Base-by-base conservation (phyloP, 2,113 vertebrate species). In the Trichechus manatus region DNA sequence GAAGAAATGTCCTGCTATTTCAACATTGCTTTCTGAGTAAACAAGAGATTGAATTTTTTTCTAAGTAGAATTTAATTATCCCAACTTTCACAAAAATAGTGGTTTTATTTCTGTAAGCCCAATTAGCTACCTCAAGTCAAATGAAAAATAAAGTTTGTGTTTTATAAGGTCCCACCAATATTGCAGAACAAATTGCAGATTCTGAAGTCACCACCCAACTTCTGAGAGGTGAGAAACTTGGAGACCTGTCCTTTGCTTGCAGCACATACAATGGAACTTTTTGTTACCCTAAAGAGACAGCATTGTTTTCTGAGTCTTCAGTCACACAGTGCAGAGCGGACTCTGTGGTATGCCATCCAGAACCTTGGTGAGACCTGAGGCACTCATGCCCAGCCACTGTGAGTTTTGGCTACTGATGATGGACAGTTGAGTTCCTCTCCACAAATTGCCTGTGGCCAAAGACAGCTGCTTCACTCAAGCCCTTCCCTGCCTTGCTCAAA, bases 41-140 rank as follows among this genome's bases (percentile, higher is more conserved):
- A 77, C 14, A 50, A 66, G n/a, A 25, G 33, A 36, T 42, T 27
- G 9, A 7, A 9, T 14, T 80, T n/a, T n/a, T 56, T 90, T 20
- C 59, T 63, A 79, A 91, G 63, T 33, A 66, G 4, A 80, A n/a
- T 39, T 78, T 74, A 88, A 68, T 92, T 53, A 70, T 63, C 36
- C 42, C 10, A 87, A 81, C n/a, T 80, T 94, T 70, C 22, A 81
- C 27, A 47, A 63, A 61, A 84, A 74, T 3, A 3, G 33, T 47
- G 47, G 4, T 17, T n/a, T 93, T 75, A 42, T 83, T 44, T 77
- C n/a, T 70, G 4, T 74, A 83, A 84, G 29, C 17, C 7, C 87
- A 56, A 42, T 53, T 87, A 82, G 83, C 70, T 87, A 83, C 80
- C 22, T 85, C 25, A 83, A 84, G 10, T 79, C 63, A 72, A 95